phyloP scores from a whole-genome alignment of 2,113 vertebrate genomes.

The Tamias sibiricus region DNA sequence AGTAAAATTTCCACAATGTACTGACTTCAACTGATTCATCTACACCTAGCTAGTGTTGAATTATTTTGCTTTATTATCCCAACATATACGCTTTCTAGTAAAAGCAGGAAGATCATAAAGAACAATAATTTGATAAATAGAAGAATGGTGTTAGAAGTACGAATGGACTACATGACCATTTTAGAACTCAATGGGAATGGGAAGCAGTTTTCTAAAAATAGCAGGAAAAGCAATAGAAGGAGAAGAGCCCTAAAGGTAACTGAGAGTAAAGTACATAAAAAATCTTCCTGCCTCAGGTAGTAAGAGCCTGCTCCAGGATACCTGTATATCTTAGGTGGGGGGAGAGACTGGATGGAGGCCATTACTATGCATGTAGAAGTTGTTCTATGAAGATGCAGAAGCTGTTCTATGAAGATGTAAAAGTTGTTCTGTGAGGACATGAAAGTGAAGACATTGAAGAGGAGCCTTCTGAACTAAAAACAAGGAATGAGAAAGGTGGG shows the following conservation, averaged over 20 bases:
- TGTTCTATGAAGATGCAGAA: not conserved
- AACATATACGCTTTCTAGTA: not conserved
- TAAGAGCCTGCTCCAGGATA: not conserved
- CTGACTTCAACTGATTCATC: not conserved
- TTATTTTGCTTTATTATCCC: not conserved
- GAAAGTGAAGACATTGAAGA: not conserved
- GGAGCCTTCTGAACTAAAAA: not conserved
- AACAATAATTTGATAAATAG: not conserved
- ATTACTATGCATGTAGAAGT: too few species aligned
- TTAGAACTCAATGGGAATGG: not conserved
- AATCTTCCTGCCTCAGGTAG: not conserved
- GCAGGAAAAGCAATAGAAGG: too few species aligned
- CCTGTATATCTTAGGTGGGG: not conserved
- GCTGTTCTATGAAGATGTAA: not conserved
- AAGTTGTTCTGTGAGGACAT: not conserved
- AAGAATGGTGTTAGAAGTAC: not conserved
- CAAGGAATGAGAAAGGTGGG: rapidly evolving
- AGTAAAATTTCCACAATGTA: not conserved
- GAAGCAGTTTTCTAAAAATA: not conserved
- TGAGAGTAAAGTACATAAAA: not conserved
- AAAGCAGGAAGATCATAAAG: not conserved
- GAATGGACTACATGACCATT: not conserved
- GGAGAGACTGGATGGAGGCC: not conserved
- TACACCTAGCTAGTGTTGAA: not conserved
- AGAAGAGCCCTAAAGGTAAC: not conserved